A percentile compares a stretch with the other conserved stretches of the same genome.
Evolutionary conservation across 2,797 vertebrate species (phyloP).

Genomic region (Eurystomus glaucurus): DNA sequence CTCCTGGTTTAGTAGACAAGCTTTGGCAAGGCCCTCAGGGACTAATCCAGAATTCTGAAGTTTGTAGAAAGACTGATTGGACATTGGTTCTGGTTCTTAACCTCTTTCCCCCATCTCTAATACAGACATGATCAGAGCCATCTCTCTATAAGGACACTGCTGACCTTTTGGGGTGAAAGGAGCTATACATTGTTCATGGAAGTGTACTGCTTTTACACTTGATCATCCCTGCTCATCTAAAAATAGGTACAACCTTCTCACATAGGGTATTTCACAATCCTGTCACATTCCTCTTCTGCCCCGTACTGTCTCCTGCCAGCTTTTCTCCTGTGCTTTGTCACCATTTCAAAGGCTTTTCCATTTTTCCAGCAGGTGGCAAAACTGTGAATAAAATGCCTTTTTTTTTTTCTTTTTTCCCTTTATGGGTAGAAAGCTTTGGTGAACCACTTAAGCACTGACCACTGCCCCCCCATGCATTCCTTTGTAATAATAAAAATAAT

Average conservation of each 20-base stretch:
- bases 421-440: not conserved
- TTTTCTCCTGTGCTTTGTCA: conserved; percentile 69
- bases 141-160: conserved; percentile 5
- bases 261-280: conserved; percentile 55
- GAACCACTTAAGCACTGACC: not conserved
- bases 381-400: conserved; percentile 51
- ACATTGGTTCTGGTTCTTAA: conserved; percentile 26
- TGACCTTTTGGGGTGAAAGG: conserved; percentile 61
- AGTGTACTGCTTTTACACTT: conserved; percentile 52
- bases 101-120: conserved; percentile 18
- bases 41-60: not conserved
- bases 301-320: conserved; percentile 11
- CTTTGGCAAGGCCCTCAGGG: not conserved
- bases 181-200: conserved; percentile 38
- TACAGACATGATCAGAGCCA: conserved; percentile 36
- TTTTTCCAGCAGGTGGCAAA: conserved; percentile 66
- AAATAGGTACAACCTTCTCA: conserved; percentile 62
- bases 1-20: not conserved
- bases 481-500: conserved; percentile 72
- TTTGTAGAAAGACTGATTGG: conserved; percentile 39
- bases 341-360: conserved; percentile 53
- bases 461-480: not conserved
- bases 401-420: not conserved
- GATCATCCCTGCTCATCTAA: conserved; percentile 48
- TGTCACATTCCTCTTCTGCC: conserved; percentile 55